Evolutionary conservation across 1,140 invertebrate genomes (phyloP).

Genomic region (Bombus confusus): DNA sequence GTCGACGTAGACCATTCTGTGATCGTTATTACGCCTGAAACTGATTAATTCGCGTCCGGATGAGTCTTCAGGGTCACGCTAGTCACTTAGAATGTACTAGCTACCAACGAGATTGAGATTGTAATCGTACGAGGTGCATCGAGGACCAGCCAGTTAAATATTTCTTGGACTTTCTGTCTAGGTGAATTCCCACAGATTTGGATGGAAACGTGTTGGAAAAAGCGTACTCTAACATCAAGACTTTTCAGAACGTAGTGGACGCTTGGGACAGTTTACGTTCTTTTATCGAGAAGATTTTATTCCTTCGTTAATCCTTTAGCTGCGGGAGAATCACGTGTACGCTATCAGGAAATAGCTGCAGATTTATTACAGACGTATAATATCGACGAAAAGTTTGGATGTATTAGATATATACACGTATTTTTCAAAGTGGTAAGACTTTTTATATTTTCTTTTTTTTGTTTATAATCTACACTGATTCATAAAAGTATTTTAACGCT

Average conservation of each 20-base stretch:
- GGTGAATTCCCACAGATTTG: not conserved
- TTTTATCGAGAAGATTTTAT: not conserved
- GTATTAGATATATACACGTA: too few species aligned
- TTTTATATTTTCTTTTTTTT: not conserved
- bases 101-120: not conserved
- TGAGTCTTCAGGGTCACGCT: not conserved
- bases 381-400: too few species aligned
- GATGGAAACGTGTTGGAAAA: not conserved
- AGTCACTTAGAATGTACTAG: not conserved
- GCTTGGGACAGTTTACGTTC: not conserved
- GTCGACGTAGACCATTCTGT: constrained; percentile 60
- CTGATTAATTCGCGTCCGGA: constrained; percentile 15
- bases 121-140: not conserved
- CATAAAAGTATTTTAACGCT: not conserved
- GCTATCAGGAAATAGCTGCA: not conserved
- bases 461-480: not conserved
- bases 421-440: too few species aligned
- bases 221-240: not conserved
- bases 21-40: constrained; percentile 6
- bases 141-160: not conserved
- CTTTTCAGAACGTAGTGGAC: not conserved
- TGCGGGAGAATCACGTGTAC: not conserved
- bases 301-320: not conserved
- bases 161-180: not conserved
- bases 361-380: not conserved